Conservation (phyloP, 1,140 invertebrate species). For the Phymastichus coffea region DNA sequence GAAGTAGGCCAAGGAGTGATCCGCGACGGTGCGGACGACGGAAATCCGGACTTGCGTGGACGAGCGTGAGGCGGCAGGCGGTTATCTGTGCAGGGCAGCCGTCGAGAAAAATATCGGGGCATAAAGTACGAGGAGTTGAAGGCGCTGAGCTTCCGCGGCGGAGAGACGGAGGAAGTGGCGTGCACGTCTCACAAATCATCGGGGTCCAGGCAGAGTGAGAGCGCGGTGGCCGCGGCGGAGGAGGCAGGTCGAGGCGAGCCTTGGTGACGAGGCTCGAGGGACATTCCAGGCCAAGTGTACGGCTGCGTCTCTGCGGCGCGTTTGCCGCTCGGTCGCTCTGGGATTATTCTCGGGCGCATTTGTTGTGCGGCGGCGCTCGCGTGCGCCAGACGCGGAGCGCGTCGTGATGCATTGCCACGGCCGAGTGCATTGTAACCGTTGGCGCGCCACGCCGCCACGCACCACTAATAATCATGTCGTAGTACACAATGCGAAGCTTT, state of each 20-base stretch:
- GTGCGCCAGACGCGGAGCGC: constrained; percentile 12
- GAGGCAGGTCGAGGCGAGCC: not conserved
- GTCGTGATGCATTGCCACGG: constrained; percentile 17
- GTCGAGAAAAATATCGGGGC: not conserved
- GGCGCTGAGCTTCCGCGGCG: not conserved
- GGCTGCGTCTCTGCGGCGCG: not conserved
- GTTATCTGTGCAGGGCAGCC: not conserved
- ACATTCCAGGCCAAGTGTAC: constrained; percentile 12
- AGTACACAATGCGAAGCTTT: constrained; percentile 15
- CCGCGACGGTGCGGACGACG: no score
- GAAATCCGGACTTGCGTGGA: no score
- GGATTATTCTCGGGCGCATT: constrained; percentile 15
- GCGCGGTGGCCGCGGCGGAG: no score
- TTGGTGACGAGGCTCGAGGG: constrained; percentile 18
- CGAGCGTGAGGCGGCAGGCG: no score
- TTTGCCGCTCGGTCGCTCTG: constrained; percentile 19
- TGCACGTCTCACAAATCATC: constrained; percentile 25
- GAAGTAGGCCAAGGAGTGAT: no score
- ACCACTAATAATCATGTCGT: constrained; percentile 25
- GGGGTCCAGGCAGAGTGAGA: not conserved
- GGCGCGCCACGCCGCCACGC: not conserved
- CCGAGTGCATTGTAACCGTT: constrained; percentile 19
- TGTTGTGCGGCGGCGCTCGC: not conserved
- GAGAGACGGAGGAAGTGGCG: not conserved
- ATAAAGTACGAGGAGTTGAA: constrained; percentile 13